Base-by-base conservation (phyloP, 2,113 vertebrate genomes). In the Sylvia atricapilla region DNA sequence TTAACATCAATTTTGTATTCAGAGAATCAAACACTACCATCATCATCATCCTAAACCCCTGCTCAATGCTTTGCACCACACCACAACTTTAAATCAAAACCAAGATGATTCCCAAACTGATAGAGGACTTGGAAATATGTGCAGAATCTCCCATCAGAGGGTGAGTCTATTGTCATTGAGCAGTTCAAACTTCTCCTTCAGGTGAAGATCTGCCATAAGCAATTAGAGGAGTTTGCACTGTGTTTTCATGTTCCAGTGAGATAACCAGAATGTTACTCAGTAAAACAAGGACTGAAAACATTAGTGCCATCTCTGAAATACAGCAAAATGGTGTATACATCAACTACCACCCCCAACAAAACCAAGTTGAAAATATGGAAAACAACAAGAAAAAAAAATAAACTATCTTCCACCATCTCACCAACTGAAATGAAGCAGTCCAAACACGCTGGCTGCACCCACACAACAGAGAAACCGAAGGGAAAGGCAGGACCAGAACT, bases 1-100 rank as follows among this genome's bases (percentile, higher is more conserved):
- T 96, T 86, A 92, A 33, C 43, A 60, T 18, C 52, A 28, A 52
- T 68, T 84, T 63, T 31, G 53, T 66, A 91, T 62, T 84, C 84
- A 74, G 81, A 90, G 33, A 66, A 56, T 80, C 72, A 66, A 68
- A 63, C 22, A 43, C 33, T 25, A 28, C n/a, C 80, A 31, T 9
- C 30, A 0, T 9, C 30, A 0, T 23, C 75, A 69, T 47, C 37
- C 80, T 12, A 87, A 93, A 68, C 18, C 52, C 58, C 31, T 35
- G 9, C 50, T 52, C 41, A 21, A 2, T 22, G 62, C 68, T 83
- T 74, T 80, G 83, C 28, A 92, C 35, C n/a, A 22, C 33, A 47
- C 2, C 1, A 30, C 21, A 10, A 44, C 64, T 70, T 62, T 82
- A 52, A 47, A 84, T 80, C 91, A 89, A 86, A 67, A 60, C 64